phyloP scores from a whole-genome alignment of 2,797 vertebrate genomes.

The Sebastes minor region DNA sequence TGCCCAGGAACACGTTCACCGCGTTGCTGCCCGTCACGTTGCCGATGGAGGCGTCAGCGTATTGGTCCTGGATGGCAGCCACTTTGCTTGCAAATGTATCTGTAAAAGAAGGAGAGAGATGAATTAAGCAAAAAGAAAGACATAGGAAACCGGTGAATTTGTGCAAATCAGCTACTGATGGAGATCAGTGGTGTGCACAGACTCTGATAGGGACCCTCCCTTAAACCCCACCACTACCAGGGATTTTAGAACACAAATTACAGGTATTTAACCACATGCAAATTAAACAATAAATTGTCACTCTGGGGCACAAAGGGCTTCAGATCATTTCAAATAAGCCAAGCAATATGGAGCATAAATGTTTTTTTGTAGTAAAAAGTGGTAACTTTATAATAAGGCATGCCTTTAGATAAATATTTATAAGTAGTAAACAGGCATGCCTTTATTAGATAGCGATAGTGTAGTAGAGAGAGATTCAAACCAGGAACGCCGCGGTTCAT shows the following conservation, averaged over 20 bases:
- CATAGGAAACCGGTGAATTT: neutral
- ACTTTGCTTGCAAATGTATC: constrained; percentile 91
- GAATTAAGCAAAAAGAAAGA: neutral
- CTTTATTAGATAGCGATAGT: neutral
- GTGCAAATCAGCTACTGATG: neutral
- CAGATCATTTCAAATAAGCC: neutral
- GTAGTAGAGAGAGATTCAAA: too few species aligned
- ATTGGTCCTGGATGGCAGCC: constrained; percentile 89
- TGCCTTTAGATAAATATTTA: neutral
- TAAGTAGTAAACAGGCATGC: neutral
- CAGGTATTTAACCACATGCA: neutral
- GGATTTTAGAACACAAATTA: neutral
- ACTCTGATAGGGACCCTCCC: neutral
- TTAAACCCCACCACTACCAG: neutral
- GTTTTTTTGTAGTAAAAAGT: neutral
- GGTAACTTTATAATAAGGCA: neutral
- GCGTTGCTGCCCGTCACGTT: constrained; percentile 91
- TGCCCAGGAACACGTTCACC: constrained; percentile 89
- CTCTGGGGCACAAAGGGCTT: neutral
- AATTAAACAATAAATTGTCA: neutral
- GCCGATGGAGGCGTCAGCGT: constrained; percentile 89
- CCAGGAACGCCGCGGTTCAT: too few species aligned
- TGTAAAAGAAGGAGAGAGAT: constrained; percentile 38
- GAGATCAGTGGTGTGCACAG: neutral
- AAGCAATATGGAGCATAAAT: neutral